Conservation (phyloP, 2,797 vertebrate genomes). For the Gymnothorax javanicus region DNA sequence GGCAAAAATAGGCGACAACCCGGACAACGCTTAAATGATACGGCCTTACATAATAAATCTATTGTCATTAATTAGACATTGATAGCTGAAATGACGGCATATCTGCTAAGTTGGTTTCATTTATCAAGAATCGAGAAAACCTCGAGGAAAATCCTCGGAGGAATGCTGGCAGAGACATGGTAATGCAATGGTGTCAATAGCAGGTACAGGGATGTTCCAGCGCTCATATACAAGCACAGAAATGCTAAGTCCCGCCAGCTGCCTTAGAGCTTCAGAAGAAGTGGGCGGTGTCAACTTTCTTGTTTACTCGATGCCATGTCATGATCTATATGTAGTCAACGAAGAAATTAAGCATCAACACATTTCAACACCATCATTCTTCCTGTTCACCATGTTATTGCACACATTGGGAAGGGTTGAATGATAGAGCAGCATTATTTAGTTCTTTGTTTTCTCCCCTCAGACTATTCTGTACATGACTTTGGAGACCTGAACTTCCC, state of each 20-base stretch:
- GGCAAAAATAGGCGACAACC: no score
- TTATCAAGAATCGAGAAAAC: not conserved
- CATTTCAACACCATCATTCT: constrained; percentile 31
- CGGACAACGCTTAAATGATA: no score
- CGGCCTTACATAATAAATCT: no score
- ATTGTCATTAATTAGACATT: not conserved
- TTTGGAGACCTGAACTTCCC: constrained; percentile 90
- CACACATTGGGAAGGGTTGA: constrained; percentile 12
- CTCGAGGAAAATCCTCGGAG: not conserved
- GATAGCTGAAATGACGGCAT: not conserved
- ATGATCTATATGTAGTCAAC: constrained; percentile 17
- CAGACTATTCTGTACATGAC: constrained; percentile 89
- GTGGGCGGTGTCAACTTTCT: constrained; percentile 44
- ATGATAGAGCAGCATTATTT: constrained; percentile 36
- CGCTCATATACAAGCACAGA: constrained; percentile 52
- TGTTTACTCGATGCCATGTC: constrained; percentile 55
- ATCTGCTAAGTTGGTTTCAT: not conserved
- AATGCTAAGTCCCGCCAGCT: constrained; percentile 53
- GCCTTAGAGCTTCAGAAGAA: constrained; percentile 25
- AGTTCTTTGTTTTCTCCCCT: not conserved
- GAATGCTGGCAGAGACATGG: not conserved
- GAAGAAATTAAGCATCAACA: not conserved
- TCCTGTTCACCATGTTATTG: constrained; percentile 21
- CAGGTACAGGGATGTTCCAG: constrained; percentile 43
- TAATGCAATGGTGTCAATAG: constrained; percentile 56